Evolutionary conservation across 1,140 invertebrate genomes (phyloP), one percentile per base, ranked within the genome.

Genomic region (Mactra quadrangularis): DNA sequence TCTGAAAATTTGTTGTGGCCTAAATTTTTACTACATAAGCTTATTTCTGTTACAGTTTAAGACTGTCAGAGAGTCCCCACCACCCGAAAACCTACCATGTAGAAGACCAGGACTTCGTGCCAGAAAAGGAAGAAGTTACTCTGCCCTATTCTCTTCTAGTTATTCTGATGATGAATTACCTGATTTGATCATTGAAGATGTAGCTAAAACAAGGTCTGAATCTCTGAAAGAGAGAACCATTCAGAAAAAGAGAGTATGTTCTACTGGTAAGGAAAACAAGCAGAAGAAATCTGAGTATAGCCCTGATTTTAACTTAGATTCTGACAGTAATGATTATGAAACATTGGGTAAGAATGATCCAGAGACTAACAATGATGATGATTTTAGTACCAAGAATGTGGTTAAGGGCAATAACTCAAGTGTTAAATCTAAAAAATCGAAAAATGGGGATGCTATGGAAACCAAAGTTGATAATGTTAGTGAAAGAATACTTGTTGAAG

Each of bases 91-190:
- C n/a, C n/a, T n/a, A n/a, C n/a, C n/a, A n/a, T n/a, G n/a, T n/a
- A n/a, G n/a, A n/a, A n/a, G n/a, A n/a, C n/a, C n/a, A n/a, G n/a
- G n/a, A n/a, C n/a, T n/a, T n/a, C n/a, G n/a, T n/a, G n/a, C n/a
- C n/a, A n/a, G n/a, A n/a, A n/a, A n/a, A n/a, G n/a, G n/a, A n/a
- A n/a, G n/a, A n/a, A n/a, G n/a, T n/a, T n/a, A n/a, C n/a, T n/a
- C n/a, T n/a, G n/a, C n/a, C n/a, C n/a, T n/a, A n/a, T n/a, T n/a
- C n/a, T n/a, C n/a, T n/a, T n/a, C n/a, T n/a, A n/a, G n/a, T n/a
- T n/a, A 50, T 31, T 31, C 17, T 52, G 62, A 68, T 52, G 62
- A 68, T 38, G 59, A 64, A 13, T 68, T 78, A 31, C 62, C 76
- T 19, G 60, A 66, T 2, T n/a, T 78, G n/a, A 29, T 68, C 1